Base-by-base conservation (phyloP, 2,797 vertebrate genomes). In the Lutjanus campechanus region DNA sequence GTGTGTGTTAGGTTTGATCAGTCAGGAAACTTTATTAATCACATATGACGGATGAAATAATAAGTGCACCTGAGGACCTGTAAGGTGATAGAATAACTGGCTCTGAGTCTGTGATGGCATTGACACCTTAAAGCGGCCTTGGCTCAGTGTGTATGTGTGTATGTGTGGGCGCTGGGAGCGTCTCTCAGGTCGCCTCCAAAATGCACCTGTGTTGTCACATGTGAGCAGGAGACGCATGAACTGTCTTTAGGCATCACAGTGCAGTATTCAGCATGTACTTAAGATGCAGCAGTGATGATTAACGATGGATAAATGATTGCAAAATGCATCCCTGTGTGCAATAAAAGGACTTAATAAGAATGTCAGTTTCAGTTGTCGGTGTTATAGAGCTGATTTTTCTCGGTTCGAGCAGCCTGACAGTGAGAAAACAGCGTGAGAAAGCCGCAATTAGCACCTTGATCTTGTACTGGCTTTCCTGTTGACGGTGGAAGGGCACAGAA, bases 391-490 rank as follows among this genome's bases (percentile, higher is more conserved):
- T 68, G 15, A 10, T 76, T 83, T 78, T 73, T 58, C 62, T 53
- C 50, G 49, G 53, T 53, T 72, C 29, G 20, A 78, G 81, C 69
- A 69, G 60, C 68, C 73, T 82, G 87, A 69, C 77, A 59, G 91
- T 69, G 91, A 88, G 86, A 85, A 87, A 92, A 76, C 81, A 75
- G 85, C 43, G 82, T 75, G 87, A 84, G 84, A 89, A 79, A 88
- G 88, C 81, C 74, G 82, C 89, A 93, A 89, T 93, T 94, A 93
- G 86, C 91, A 87, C 91, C 91, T 90, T 88, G 88, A 86, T 92
- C 86, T 77, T 71, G 74, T 70, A 3, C 85, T 72, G 89, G 73
- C 83, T 90, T 87, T 83, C 81, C 82, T 83, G 79, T 90, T 88
- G 89, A 72, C 69, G 87, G 77, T 85, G 87, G 89, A 91, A 91